phyloP scores from a whole-genome alignment of 1,140 invertebrate species.

The Globodera ellingtonae region DNA sequence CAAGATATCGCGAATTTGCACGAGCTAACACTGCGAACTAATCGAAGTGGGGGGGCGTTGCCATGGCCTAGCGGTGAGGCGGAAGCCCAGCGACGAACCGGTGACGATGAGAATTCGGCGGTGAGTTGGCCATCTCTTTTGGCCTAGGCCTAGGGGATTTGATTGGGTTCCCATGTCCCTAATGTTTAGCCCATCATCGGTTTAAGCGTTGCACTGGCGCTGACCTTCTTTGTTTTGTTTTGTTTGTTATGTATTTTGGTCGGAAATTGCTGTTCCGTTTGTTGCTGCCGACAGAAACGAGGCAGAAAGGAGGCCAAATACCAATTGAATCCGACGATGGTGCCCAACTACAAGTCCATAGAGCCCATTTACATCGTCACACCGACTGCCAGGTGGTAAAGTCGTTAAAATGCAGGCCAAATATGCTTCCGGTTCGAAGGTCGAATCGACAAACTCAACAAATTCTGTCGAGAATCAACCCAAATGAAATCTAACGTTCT shows the following conservation, averaged over 20 bases:
- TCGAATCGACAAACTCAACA: no score
- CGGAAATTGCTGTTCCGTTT: slow-evolving; percentile 36
- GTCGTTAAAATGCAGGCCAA: not conserved
- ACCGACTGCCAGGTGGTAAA: slow-evolving; percentile 18
- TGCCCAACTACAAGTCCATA: slow-evolving; percentile 39
- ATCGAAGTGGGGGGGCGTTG: slow-evolving; percentile 12
- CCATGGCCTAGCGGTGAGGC: not conserved
- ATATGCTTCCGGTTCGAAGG: no score
- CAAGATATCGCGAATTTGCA: slow-evolving; percentile 38
- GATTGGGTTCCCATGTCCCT: not conserved
- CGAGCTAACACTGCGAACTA: slow-evolving; percentile 14
- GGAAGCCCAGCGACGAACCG: slow-evolving; percentile 26
- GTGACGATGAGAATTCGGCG: slow-evolving; percentile 34
- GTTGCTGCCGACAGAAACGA: slow-evolving; percentile 15
- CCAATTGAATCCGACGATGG: slow-evolving; percentile 31
- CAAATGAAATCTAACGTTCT: no score
- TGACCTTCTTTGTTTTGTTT: slow-evolving; percentile 31
- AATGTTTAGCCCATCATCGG: slow-evolving; percentile 35
- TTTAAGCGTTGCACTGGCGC: slow-evolving; percentile 29
- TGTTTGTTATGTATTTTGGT: slow-evolving; percentile 31
- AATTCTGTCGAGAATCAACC: no score
- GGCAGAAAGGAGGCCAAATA: slow-evolving; percentile 25
- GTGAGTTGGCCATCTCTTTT: slow-evolving; percentile 27
- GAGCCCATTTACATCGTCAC: slow-evolving; percentile 45
- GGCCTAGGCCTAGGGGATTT: not conserved